Evolutionary conservation across 2,797 vertebrate species (phyloP), one percentile per base, ranked within the genome.

Genomic region (Borostomias antarcticus): DNA sequence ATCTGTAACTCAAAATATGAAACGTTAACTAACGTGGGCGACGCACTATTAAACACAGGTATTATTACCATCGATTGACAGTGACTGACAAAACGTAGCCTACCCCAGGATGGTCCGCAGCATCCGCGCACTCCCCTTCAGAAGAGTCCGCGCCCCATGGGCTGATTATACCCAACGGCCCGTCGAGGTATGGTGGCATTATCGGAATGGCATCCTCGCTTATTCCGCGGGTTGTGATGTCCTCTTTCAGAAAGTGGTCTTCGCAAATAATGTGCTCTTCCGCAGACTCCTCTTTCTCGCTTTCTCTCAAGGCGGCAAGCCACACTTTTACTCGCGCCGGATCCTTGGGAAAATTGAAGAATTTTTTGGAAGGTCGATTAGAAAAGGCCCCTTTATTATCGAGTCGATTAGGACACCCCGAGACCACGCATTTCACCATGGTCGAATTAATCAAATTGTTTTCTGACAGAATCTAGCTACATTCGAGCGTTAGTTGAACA

Each of bases 341-440:
- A 68, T 92, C 90, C 13, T 48, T 57, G 3, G 92, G 91, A 60
- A 92, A 89, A 43, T 37, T 83, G 73, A 91, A 93, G 72, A 92
- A 93, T n/a, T 85, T 77, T 63, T 89, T 92, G 63, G 56, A 66
- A 3, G 84, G 45, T 43, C 84, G 70, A 28, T 57, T 74, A 48
- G 17, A 63, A 10, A 68, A 51, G 37, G 66, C 25, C 5, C 69
- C 78, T 6, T 76, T 70, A 67, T 64, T 75, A 19, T 74, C 74
- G 28, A 11, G 58, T 9, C 85, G 84, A 83, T 88, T 92, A 45
- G 74, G 81, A 75, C 91, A 92, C 7, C 88, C 87, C 2, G 85
- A 79, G 1, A 93, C 91, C 28, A 83, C 85, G 40, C 91, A 93
- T 82, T 89, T 92, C 64, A 88, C 89, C 91, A 92, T 92, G 58